These are phyloP conservation scores for Apostichopus leukothele DNA, from an alignment of 53 echinoderm and acorn worm species.

Conservation along the genomic window DNA sequence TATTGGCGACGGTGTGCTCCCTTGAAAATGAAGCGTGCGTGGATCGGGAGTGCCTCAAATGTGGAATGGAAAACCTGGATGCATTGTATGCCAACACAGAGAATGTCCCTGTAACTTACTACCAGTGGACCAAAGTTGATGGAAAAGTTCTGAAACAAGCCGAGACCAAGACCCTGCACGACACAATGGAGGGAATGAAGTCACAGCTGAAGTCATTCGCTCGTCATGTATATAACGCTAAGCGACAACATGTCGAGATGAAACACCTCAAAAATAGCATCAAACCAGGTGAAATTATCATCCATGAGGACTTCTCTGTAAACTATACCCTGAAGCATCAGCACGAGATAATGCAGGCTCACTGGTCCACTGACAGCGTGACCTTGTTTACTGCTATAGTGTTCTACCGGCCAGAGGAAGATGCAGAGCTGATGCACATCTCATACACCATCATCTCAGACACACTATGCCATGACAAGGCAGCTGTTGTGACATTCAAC, in stretches of 20 bases:
- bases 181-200: slow-evolving; percentile 29
- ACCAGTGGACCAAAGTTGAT: slow-evolving; percentile 16
- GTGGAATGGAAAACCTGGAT: slow-evolving; percentile 21
- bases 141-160: neutral
- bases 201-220: neutral
- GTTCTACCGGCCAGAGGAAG: slow-evolving; percentile 6
- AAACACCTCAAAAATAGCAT: slow-evolving; percentile 12
- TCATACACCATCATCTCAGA: slow-evolving; percentile 36
- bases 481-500: slow-evolving; percentile 31
- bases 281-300: slow-evolving; percentile 10
- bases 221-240: slow-evolving; percentile 36
- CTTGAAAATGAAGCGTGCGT: slow-evolving; percentile 7
- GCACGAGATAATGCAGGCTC: slow-evolving; percentile 32
- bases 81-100: neutral
- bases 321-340: slow-evolving; percentile 35
- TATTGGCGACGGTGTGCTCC: slow-evolving; percentile 19
- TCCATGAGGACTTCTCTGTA: slow-evolving; percentile 29
- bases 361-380: slow-evolving; percentile 32
- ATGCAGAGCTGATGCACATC: slow-evolving; percentile 17
- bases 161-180: neutral
- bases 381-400: slow-evolving; percentile 33
- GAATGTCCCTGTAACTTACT: slow-evolving; percentile 9
- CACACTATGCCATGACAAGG: slow-evolving; percentile 18
- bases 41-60: slow-evolving; percentile 5
- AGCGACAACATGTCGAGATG: slow-evolving; percentile 35